Percentiles rank a stretch among this genome's conserved stretches.
Evolutionary conservation across 2,113 vertebrate genomes (phyloP).

Genomic region (Periophthalmodon schlosseri): DNA sequence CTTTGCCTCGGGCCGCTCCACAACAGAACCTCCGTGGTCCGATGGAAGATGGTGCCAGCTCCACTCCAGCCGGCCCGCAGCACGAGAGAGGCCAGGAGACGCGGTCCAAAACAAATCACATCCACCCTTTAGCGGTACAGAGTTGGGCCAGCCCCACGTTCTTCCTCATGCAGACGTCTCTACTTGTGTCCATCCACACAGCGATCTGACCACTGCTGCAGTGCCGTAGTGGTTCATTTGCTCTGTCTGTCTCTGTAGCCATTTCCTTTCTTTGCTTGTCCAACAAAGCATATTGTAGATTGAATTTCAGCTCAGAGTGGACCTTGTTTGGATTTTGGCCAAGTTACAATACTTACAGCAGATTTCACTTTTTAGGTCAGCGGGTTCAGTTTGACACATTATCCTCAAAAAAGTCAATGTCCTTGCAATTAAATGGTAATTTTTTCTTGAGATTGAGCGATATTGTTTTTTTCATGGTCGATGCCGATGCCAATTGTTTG

Average conservation of each 20-base stretch:
- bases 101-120: constrained; percentile 58
- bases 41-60: constrained; percentile 49
- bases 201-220: constrained; percentile 45
- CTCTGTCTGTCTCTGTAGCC: constrained; percentile 7
- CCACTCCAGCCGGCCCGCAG: constrained; percentile 31
- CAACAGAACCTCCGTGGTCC: constrained; percentile 65
- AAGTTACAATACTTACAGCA: constrained; percentile 30
- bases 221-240: constrained; percentile 39
- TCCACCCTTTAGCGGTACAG: constrained; percentile 61
- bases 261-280: constrained; percentile 24
- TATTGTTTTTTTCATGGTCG: too few relatives aligned
- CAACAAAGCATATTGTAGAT: constrained; percentile 48
- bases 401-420: constrained; percentile 12
- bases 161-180: constrained; percentile 29
- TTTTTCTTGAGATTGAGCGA: neutral
- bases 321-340: constrained; percentile 62
- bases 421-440: neutral
- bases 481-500: too few relatives aligned
- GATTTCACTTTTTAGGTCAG: constrained; percentile 43
- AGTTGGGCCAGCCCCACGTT: constrained; percentile 33
- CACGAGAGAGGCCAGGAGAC: constrained; percentile 56
- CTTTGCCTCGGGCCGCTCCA: constrained; percentile 37
- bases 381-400: constrained; percentile 51
- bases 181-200: constrained; percentile 35
- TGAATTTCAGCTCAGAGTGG: constrained; percentile 54